These are phyloP conservation scores for Meteorus colon DNA, from an alignment of 2,888 invertebrate genomes.

Conservation along the genomic window DNA sequence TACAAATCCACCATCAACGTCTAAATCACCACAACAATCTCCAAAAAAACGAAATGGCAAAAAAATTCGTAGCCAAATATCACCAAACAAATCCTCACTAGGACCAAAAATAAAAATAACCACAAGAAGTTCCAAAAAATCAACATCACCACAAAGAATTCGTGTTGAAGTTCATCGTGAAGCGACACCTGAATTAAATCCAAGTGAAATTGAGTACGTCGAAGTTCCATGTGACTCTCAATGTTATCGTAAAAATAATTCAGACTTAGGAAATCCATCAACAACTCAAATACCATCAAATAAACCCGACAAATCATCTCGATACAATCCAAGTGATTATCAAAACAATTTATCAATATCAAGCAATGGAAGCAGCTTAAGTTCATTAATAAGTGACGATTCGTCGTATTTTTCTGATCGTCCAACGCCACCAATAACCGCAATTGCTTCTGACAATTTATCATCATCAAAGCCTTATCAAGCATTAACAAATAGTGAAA, in stretches of 20 bases:
- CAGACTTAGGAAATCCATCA: not conserved
- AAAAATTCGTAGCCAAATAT: constrained; percentile 52
- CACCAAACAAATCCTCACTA: constrained; percentile 50
- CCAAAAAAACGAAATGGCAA: constrained; percentile 50
- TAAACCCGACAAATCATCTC: constrained; percentile 40
- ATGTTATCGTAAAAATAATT: not conserved
- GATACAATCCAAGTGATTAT: constrained; percentile 67
- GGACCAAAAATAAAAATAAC: constrained; percentile 53
- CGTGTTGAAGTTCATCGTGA: not conserved
- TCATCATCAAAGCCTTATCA: constrained; percentile 50
- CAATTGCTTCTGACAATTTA: not conserved
- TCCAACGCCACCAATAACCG: constrained; percentile 46
- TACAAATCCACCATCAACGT: not conserved
- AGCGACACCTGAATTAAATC: not conserved
- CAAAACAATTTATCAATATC: constrained; percentile 59
- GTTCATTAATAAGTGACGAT: constrained; percentile 63
- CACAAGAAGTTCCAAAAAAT: not conserved
- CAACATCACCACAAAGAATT: not conserved
- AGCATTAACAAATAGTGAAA: constrained; percentile 57
- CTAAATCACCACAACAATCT: constrained; percentile 11
- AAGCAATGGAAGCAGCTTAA: constrained; percentile 44
- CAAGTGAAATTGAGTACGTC: not conserved
- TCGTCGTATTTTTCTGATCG: constrained; percentile 68
- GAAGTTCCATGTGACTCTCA: not conserved
- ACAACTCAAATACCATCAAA: not conserved